phyloP scores from a whole-genome alignment of 2,888 invertebrate genomes.

The Malthinus seriepunctatus region DNA sequence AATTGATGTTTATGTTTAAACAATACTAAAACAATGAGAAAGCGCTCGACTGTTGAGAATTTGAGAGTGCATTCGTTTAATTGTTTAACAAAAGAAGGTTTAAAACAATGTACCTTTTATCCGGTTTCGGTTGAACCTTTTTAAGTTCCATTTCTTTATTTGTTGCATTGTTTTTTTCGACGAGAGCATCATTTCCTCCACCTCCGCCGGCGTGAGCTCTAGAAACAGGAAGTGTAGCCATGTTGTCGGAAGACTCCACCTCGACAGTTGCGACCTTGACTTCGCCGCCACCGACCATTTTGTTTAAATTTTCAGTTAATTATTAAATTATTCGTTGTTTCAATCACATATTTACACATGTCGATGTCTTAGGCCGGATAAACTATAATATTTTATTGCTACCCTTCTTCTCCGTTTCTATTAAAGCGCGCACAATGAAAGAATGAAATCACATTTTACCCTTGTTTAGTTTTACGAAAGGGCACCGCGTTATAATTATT shows the following conservation, averaged over 20 bases:
- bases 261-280: slow-evolving; percentile 90
- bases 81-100: slow-evolving; percentile 17
- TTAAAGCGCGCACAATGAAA: neutral
- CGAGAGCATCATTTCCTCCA: slow-evolving; percentile 70
- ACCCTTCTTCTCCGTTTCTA: neutral
- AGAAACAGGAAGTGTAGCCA: slow-evolving; percentile 86
- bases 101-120: slow-evolving; percentile 69
- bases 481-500: no score
- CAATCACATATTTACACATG: slow-evolving; percentile 27
- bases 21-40: no score
- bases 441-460: slow-evolving; percentile 1
- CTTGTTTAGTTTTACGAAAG: neutral
- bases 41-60: no score
- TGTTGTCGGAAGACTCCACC: slow-evolving; percentile 84
- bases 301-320: slow-evolving; percentile 27
- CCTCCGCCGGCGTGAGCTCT: slow-evolving; percentile 65
- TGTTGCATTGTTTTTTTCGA: slow-evolving; percentile 80
- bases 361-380: slow-evolving; percentile 32
- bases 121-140: slow-evolving; percentile 81
- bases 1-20: no score
- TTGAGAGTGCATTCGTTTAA: neutral
- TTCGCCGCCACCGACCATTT: slow-evolving; percentile 72
- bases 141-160: slow-evolving; percentile 88
- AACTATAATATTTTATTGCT: slow-evolving; percentile 1
- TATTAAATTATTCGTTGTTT: slow-evolving; percentile 26